Conservation (phyloP, 2,888 invertebrate species). For the Eupithecia tripunctaria region DNA sequence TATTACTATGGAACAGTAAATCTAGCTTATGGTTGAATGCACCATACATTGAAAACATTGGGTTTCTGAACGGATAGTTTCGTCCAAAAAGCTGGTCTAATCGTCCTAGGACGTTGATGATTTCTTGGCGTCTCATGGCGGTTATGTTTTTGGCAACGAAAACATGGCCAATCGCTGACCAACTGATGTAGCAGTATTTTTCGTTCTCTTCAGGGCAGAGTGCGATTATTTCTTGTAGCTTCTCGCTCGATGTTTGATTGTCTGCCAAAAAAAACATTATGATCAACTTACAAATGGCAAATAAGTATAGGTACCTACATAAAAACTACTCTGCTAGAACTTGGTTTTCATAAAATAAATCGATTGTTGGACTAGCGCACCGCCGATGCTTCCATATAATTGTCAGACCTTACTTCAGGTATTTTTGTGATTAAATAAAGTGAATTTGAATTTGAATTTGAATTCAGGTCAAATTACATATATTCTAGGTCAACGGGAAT, state of each 20-base stretch:
- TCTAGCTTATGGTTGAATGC: slow-evolving; percentile 86
- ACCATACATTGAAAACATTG: slow-evolving; percentile 89
- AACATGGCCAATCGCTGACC: slow-evolving; percentile 88
- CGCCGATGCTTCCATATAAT: too few relatives aligned
- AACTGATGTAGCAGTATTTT: slow-evolving; percentile 86
- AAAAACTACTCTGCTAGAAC: too few relatives aligned
- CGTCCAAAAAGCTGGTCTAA: slow-evolving; percentile 89
- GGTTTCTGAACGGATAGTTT: slow-evolving; percentile 79
- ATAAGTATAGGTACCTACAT: too few relatives aligned
- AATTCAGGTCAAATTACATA: too few relatives aligned
- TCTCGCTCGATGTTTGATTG: slow-evolving; percentile 56
- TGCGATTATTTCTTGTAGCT: slow-evolving; percentile 74
- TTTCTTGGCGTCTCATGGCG: slow-evolving; percentile 86
- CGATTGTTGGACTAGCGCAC: too few relatives aligned
- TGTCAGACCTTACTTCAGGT: too few relatives aligned
- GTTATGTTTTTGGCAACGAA: slow-evolving; percentile 85
- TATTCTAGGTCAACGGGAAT: too few relatives aligned
- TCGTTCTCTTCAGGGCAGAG: slow-evolving; percentile 84
- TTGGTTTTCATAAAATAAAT: too few relatives aligned
- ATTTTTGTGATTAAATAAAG: too few relatives aligned
- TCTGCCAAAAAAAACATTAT: slow-evolving; percentile 17
- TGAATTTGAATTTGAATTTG: too few relatives aligned
- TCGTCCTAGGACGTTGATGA: slow-evolving; percentile 87
- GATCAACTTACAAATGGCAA: background rate
- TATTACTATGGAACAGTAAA: slow-evolving; percentile 87